Percentiles rank a stretch among this genome's conserved stretches.
Conservation (phyloP, 2,797 vertebrate species). For the Merluccius polli region DNA sequence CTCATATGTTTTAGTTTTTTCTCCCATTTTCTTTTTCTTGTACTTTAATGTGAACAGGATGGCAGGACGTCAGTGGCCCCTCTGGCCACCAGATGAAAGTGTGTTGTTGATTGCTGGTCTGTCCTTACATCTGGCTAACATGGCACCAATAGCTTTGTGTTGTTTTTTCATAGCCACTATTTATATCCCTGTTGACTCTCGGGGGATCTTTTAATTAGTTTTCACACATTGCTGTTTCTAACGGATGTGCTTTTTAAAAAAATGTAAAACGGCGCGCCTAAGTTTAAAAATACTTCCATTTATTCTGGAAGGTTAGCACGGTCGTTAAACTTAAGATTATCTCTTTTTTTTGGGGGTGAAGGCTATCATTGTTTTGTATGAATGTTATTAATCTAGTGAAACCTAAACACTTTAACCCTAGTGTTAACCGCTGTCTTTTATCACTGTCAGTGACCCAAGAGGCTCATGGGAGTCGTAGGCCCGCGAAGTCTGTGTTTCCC, state of each 20-base stretch:
- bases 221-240: not conserved
- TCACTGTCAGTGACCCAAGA: constrained; percentile 49
- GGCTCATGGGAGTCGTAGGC: constrained; percentile 47
- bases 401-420: constrained; percentile 23
- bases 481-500: constrained; percentile 31
- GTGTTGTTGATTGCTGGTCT: not conserved
- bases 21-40: not conserved
- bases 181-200: not conserved
- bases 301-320: not conserved
- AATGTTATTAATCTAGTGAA: constrained; percentile 21
- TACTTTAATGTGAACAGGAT: not conserved
- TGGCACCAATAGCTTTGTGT: not conserved
- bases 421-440: constrained; percentile 35
- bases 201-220: not conserved
- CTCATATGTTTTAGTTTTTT: not conserved
- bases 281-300: not conserved
- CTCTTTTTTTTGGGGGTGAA: constrained; percentile 4
- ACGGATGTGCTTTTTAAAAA: not conserved
- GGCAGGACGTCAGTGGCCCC: not conserved
- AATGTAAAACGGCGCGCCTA: not conserved
- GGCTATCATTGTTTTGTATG: constrained; percentile 11
- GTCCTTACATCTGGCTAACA: not conserved
- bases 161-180: not conserved
- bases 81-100: not conserved
- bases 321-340: not conserved